These are phyloP conservation scores for Plestiodon gilberti DNA, from an alignment of 2,113 vertebrate genomes.

Conservation along the genomic window DNA sequence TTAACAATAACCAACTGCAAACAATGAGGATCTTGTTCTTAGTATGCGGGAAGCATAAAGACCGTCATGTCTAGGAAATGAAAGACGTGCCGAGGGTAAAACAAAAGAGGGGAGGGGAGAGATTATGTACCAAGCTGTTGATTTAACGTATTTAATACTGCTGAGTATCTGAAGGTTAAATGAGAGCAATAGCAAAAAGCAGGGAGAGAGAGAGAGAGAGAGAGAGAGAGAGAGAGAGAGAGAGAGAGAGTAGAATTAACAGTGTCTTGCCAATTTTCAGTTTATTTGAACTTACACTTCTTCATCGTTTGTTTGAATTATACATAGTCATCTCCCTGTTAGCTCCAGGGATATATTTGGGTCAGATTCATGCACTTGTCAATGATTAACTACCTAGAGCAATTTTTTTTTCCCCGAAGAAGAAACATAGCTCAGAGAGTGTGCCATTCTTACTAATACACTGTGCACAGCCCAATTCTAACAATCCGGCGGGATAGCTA, in stretches of 20 bases:
- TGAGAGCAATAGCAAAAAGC: constrained; percentile 22
- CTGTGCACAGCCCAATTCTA: not conserved
- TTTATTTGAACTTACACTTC: constrained; percentile 4
- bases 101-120: constrained; percentile 12
- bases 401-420: constrained; percentile 8
- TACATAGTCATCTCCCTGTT: not conserved
- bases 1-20: constrained; percentile 29
- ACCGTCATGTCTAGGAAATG: constrained; percentile 11
- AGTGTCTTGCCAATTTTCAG: not conserved
- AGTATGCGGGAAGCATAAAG: constrained; percentile 17
- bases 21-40: constrained; percentile 24
- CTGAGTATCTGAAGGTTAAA: constrained; percentile 56
- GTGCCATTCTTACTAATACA: not conserved
- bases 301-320: constrained; percentile 9
- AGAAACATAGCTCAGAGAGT: not conserved
- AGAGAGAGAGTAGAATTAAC: constrained; percentile 36
- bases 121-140: constrained; percentile 34
- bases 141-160: constrained; percentile 43
- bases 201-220: constrained; percentile 31
- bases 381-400: constrained; percentile 21
- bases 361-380: not conserved
- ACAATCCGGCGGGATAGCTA: not conserved
- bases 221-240: not conserved
- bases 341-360: not conserved
- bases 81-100: constrained; percentile 35